Percentiles rank a stretch among this genome's conserved stretches.
phyloP scores from a whole-genome alignment of 2,113 vertebrate genomes.

The Anguilla japonica region DNA sequence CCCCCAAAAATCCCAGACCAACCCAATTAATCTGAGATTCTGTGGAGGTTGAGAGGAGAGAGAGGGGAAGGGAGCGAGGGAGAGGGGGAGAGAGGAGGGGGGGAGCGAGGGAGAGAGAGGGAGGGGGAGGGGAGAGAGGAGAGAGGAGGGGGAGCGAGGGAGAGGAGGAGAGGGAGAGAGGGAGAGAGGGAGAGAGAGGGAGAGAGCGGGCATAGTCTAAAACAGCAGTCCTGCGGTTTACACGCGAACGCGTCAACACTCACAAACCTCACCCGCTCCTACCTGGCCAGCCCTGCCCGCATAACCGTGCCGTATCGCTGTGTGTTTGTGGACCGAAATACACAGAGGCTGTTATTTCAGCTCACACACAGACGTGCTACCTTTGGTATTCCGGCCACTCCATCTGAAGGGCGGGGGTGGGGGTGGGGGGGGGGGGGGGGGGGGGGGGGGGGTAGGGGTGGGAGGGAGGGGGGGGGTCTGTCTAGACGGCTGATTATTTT shows the following conservation, averaged over 20 bases:
- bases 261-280: too few relatives aligned
- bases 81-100: not conserved
- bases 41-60: not conserved
- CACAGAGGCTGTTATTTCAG: not conserved
- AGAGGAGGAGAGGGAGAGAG: too few relatives aligned
- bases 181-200: not conserved
- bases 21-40: slow-evolving; percentile 8
- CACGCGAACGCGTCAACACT: too few relatives aligned
- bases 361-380: slow-evolving; percentile 7
- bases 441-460: too few relatives aligned
- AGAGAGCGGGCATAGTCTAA: not conserved
- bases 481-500: slow-evolving; percentile 68
- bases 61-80: not conserved
- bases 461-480: slow-evolving; percentile 44
- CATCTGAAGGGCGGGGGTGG: slow-evolving; percentile 31
- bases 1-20: not conserved
- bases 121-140: not conserved
- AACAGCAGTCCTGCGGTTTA: not conserved
- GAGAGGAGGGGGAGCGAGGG: not conserved
- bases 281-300: not conserved
- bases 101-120: not conserved
- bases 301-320: too few relatives aligned
- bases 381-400: slow-evolving; percentile 45
- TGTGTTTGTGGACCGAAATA: not conserved
- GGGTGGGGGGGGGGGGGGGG: slow-evolving; percentile 26